A percentile compares a stretch with the other conserved stretches of the same genome.
phyloP scores from a whole-genome alignment of 1,140 invertebrate genomes.

The Drosophila persimilis region DNA sequence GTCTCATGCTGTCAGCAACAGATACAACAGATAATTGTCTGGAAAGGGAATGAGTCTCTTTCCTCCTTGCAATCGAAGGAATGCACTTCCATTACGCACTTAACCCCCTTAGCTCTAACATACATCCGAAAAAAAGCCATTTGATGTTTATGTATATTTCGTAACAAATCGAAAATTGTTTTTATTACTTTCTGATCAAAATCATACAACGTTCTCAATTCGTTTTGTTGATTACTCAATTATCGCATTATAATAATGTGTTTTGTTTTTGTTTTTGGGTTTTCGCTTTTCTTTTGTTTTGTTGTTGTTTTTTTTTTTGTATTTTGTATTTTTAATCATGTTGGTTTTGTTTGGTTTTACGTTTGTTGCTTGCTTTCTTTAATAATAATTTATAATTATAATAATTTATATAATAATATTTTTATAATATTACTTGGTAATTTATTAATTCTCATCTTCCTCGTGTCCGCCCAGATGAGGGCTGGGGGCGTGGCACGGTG shows the following conservation, averaged over 20 bases:
- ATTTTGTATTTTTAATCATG: constrained; percentile 62
- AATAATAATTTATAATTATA: constrained; percentile 79
- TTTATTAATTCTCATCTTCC: constrained; percentile 72
- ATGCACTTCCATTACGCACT: too few species aligned
- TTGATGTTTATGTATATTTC: constrained; percentile 79
- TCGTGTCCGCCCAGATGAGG: constrained; percentile 5
- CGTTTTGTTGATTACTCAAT: constrained; percentile 73
- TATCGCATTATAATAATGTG: constrained; percentile 73
- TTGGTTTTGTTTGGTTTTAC: constrained; percentile 55
- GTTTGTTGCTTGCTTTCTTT: constrained; percentile 62
- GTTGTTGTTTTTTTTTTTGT: constrained; percentile 45
- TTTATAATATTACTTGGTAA: constrained; percentile 82
- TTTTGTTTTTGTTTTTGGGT: constrained; percentile 53
- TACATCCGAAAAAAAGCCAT: constrained; percentile 23
- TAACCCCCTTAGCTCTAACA: too few species aligned
- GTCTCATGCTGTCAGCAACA: too few species aligned
- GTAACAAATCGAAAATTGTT: constrained; percentile 83
- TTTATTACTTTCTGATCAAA: constrained; percentile 83
- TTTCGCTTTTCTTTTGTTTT: constrained; percentile 41
- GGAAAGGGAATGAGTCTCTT: too few species aligned
- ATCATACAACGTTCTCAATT: constrained; percentile 83
- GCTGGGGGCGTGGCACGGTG: constrained; percentile 1
- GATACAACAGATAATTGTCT: too few species aligned
- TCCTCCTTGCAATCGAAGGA: too few species aligned
- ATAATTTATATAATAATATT: constrained; percentile 81